These are phyloP conservation scores for Spilarctia lutea DNA, from an alignment of 2,888 invertebrate genomes.

Conservation along the genomic window DNA sequence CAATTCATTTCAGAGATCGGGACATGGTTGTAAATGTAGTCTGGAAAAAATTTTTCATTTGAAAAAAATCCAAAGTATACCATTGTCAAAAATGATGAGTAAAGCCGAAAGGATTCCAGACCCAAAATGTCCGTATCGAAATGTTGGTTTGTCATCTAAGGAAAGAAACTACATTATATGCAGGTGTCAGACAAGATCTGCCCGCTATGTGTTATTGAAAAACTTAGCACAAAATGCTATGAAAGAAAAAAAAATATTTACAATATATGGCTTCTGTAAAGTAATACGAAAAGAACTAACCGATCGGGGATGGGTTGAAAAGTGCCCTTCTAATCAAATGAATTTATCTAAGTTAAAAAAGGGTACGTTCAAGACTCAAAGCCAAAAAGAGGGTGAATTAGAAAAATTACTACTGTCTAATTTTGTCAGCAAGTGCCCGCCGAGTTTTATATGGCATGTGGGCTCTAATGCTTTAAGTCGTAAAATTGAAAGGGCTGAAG, in stretches of 20 bases:
- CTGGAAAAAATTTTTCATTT: conserved; percentile 56
- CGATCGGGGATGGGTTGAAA: conserved; percentile 91
- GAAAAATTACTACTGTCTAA: conserved; percentile 77
- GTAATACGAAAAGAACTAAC: conserved; percentile 87
- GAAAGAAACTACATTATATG: conserved; percentile 73
- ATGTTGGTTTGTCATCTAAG: conserved; percentile 69
- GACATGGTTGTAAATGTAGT: conserved; percentile 33
- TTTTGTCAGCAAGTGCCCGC: conserved; percentile 69
- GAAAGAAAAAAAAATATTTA: conserved; percentile 83
- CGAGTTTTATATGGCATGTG: conserved; percentile 77
- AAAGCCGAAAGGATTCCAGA: conserved; percentile 17
- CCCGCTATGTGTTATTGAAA: conserved; percentile 72
- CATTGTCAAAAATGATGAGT: conserved; percentile 25
- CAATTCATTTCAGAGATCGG: conserved; percentile 29
- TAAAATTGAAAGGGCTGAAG: conserved; percentile 62
- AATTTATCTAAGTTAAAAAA: conserved; percentile 72
- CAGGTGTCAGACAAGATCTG: conserved; percentile 67
- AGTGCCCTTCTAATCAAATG: conserved; percentile 80
- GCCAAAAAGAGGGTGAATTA: conserved; percentile 65
- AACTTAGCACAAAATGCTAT: conserved; percentile 81
- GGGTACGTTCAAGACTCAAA: conserved; percentile 58
- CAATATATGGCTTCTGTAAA: conserved; percentile 82
- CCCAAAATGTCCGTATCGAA: conserved; percentile 42
- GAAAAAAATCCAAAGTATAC: conserved; percentile 40
- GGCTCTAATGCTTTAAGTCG: conserved; percentile 58